A percentile compares a stretch with the other conserved stretches of the same genome.
Conservation (phyloP, 2,113 vertebrate genomes). For the Condylura cristata region DNA sequence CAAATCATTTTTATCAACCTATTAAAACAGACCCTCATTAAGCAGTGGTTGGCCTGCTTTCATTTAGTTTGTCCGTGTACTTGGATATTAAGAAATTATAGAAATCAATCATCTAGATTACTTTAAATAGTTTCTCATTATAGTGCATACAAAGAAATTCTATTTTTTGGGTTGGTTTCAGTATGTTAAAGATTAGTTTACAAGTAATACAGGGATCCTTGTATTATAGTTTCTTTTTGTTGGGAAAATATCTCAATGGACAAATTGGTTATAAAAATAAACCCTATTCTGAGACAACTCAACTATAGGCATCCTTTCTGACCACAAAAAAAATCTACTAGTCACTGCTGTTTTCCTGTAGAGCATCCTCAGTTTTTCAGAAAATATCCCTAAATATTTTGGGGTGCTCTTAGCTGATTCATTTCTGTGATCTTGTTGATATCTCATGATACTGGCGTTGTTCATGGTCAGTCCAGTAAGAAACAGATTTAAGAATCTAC, state of each 20-base stretch:
- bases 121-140: slow-evolving; percentile 40
- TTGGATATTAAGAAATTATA: slow-evolving; percentile 7
- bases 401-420: background rate
- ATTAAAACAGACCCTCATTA: slow-evolving; percentile 31
- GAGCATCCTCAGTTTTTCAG: background rate
- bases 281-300: background rate
- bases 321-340: rapidly evolving
- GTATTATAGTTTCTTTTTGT: background rate
- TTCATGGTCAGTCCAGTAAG: background rate
- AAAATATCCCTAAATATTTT: background rate
- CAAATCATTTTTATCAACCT: slow-evolving; percentile 52
- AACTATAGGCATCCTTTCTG: background rate
- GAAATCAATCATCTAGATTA: background rate
- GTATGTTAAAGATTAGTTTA: background rate
- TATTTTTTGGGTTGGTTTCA: slow-evolving; percentile 5
- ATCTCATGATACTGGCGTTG: rapidly evolving
- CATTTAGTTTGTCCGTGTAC: background rate
- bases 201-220: background rate
- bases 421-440: background rate
- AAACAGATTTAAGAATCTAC: background rate
- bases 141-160: background rate
- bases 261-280: background rate
- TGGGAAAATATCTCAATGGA: background rate
- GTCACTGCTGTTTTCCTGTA: background rate
- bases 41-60: background rate